These are phyloP conservation scores for Trichonephila inaurata DNA, from an alignment of 1,140 invertebrate species.

Conservation along the genomic window DNA sequence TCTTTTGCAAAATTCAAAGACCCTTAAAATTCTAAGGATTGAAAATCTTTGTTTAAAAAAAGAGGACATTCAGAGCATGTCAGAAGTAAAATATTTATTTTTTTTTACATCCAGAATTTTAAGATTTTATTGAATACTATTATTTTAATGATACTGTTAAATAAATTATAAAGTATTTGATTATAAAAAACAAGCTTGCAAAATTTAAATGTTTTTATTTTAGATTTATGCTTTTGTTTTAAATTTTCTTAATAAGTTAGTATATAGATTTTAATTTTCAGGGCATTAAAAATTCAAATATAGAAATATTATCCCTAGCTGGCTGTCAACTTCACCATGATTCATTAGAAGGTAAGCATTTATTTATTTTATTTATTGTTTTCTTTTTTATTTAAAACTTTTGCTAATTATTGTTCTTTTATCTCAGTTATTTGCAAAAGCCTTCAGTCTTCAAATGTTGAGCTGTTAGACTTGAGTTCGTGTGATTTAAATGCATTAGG, in stretches of 20 bases:
- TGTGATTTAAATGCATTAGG: not conserved
- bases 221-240: not conserved
- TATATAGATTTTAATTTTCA: not conserved
- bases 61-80: constrained; percentile 8
- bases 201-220: not conserved
- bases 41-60: constrained; percentile 44
- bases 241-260: not conserved
- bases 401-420: not conserved
- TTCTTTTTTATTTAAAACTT: not conserved
- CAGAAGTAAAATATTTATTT: constrained; percentile 4
- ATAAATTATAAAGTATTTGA: not conserved
- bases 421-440: constrained; percentile 36
- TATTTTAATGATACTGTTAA: not conserved
- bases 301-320: constrained; percentile 18
- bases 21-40: not conserved
- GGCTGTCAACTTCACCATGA: not conserved
- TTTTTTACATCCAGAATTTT: not conserved
- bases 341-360: constrained; percentile 40
- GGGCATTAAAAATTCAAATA: constrained; percentile 32
- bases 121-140: not conserved
- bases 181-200: not conserved
- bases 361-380: not conserved
- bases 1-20: not conserved
- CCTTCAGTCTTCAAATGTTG: constrained; percentile 1
- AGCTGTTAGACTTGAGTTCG: constrained; percentile 33